Evolutionary conservation across 2,888 invertebrate genomes (phyloP).

Genomic region (Drosophila macrospina): DNA sequence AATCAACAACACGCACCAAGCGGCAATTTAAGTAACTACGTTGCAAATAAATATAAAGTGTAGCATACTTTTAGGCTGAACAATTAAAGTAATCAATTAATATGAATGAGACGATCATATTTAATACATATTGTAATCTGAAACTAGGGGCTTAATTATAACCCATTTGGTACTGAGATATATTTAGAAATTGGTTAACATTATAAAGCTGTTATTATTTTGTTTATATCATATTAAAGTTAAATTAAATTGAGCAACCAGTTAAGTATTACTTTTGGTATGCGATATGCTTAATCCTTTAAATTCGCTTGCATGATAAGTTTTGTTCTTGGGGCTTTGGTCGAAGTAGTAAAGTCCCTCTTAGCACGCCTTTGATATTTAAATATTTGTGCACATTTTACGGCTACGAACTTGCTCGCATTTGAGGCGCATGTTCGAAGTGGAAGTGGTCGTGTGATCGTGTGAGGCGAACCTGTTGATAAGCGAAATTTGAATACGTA

Average conservation of each 20-base stretch:
- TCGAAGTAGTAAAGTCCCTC: slow-evolving; percentile 15
- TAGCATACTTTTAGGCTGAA: slow-evolving; percentile 14
- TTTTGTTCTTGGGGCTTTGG: slow-evolving; percentile 7
- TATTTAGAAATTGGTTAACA: no score
- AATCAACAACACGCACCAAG: slow-evolving; percentile 1
- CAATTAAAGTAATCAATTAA: neutral
- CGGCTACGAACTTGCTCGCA: slow-evolving; percentile 45
- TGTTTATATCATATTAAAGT: neutral
- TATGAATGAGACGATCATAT: neutral
- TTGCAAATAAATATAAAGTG: neutral
- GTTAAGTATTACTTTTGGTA: neutral
- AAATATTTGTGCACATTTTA: slow-evolving; percentile 18
- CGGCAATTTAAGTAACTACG: neutral
- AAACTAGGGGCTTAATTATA: slow-evolving; percentile 8
- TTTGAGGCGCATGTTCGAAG: slow-evolving; percentile 26
- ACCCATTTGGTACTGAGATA: no score
- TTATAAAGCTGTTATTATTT: no score
- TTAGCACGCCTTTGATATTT: slow-evolving; percentile 26
- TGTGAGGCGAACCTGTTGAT: slow-evolving; percentile 65
- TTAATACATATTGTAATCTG: no score
- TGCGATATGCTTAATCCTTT: neutral
- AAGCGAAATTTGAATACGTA: slow-evolving; percentile 75
- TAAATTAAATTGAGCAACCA: neutral
- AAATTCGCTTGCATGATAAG: neutral
- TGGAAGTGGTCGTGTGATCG: slow-evolving; percentile 47